phyloP scores from a whole-genome alignment of 1,140 invertebrate genomes.

The Battus philenor region DNA sequence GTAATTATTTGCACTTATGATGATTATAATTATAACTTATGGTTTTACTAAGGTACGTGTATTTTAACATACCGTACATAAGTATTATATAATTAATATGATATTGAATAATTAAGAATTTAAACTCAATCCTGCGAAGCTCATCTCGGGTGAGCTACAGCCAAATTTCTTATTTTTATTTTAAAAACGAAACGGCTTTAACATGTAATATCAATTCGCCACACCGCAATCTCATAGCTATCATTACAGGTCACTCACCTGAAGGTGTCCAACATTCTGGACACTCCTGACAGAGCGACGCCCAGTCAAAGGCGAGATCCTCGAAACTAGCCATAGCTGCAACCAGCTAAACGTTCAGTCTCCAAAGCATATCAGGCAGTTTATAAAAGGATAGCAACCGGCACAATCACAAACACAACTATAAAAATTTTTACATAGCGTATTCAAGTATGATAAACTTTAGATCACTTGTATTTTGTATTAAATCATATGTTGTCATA shows the following conservation, averaged over 20 bases:
- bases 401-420: constrained; percentile 47
- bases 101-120: too few relatives aligned
- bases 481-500: constrained; percentile 36
- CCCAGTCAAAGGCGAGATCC: constrained; percentile 76
- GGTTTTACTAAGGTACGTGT: too few relatives aligned
- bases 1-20: too few relatives aligned
- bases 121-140: too few relatives aligned
- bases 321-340: constrained; percentile 71
- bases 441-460: neutral
- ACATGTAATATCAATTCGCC: too few relatives aligned
- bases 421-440: neutral
- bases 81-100: too few relatives aligned
- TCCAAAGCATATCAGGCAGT: constrained; percentile 37
- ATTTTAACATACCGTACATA: too few relatives aligned
- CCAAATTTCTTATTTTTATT: too few relatives aligned
- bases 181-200: too few relatives aligned
- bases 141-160: too few relatives aligned
- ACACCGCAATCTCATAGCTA: neutral
- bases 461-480: constrained; percentile 22
- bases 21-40: too few relatives aligned
- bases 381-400: constrained; percentile 16
- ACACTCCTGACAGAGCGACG: constrained; percentile 76
- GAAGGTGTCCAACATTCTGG: constrained; percentile 76
- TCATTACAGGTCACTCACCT: constrained; percentile 57
- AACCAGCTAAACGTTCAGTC: constrained; percentile 32